A percentile compares a stretch with the other conserved stretches of the same genome.
Evolutionary conservation across 1,140 invertebrate species (phyloP).

Genomic region (Eriocheir sinensis): DNA sequence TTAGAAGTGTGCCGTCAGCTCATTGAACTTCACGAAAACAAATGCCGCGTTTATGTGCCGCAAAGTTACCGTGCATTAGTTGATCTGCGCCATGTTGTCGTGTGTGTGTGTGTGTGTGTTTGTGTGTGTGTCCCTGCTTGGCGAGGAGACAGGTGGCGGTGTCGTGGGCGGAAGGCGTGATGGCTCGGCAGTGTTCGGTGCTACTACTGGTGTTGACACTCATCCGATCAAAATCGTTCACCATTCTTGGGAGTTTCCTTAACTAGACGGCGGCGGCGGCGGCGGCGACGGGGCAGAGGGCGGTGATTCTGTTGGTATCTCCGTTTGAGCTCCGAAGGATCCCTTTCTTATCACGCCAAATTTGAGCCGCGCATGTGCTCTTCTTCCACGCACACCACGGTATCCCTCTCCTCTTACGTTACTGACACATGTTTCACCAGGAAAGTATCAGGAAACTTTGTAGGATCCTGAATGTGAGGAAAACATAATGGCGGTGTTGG

Average conservation of each 20-base stretch:
- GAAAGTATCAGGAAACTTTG: not conserved
- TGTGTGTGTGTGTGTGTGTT: not conserved
- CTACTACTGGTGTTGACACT: not conserved
- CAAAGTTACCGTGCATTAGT: not conserved
- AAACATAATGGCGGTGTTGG: constrained; percentile 66
- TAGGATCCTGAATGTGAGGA: constrained; percentile 1
- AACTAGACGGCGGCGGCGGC: not conserved
- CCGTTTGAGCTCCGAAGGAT: not conserved
- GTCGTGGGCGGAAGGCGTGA: too few relatives aligned
- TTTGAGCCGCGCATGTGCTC: not conserved
- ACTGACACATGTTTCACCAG: not conserved
- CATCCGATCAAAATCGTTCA: constrained; percentile 1
- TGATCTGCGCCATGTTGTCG: not conserved
- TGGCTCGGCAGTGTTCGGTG: not conserved
- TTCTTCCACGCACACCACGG: not conserved
- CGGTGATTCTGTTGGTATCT: constrained; percentile 32
- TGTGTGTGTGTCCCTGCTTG: not conserved
- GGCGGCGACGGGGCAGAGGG: not conserved
- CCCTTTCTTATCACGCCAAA: constrained; percentile 5
- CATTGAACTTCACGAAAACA: not conserved
- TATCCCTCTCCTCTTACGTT: not conserved
- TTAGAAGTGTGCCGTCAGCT: not conserved
- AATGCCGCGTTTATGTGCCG: not conserved
- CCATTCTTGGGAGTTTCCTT: not conserved
- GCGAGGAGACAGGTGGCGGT: not conserved